These are phyloP conservation scores for Mionectes olivaceus DNA, from an alignment of 2,797 vertebrate genomes.

Conservation along the genomic window DNA sequence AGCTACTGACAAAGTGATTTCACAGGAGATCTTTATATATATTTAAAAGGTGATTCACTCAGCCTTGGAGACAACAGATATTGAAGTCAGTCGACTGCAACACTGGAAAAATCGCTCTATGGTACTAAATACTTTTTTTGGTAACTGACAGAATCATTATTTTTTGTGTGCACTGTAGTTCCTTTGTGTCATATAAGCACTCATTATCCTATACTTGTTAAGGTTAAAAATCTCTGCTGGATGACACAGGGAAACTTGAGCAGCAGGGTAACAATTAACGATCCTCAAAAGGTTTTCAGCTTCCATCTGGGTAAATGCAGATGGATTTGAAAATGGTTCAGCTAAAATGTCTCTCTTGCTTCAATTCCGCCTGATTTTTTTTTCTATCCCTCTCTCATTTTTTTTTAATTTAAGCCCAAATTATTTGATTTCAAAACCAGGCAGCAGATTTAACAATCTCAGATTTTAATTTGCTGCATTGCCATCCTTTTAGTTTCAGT, in stretches of 20 bases:
- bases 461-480: neutral
- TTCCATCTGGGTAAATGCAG: neutral
- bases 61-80: conserved; percentile 36
- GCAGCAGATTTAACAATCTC: neutral
- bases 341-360: neutral
- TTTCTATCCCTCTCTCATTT: fast-evolving
- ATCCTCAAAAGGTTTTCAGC: neutral
- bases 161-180: conserved; percentile 11
- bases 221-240: conserved; percentile 40
- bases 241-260: neutral
- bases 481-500: neutral
- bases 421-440: neutral
- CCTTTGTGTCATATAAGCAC: conserved; percentile 40
- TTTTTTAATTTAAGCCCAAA: neutral
- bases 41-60: conserved; percentile 62
- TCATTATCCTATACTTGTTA: conserved; percentile 32
- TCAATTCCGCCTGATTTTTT: neutral
- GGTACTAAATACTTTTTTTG: conserved; percentile 40
- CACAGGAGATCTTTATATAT: conserved; percentile 59
- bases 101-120: conserved; percentile 20
- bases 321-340: neutral
- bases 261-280: conserved; percentile 8
- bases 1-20: conserved; percentile 62
- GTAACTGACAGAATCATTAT: conserved; percentile 34
- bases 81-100: conserved; percentile 29